Base-by-base conservation (phyloP, 2,113 vertebrate genomes). In the Tetrax tetrax region DNA sequence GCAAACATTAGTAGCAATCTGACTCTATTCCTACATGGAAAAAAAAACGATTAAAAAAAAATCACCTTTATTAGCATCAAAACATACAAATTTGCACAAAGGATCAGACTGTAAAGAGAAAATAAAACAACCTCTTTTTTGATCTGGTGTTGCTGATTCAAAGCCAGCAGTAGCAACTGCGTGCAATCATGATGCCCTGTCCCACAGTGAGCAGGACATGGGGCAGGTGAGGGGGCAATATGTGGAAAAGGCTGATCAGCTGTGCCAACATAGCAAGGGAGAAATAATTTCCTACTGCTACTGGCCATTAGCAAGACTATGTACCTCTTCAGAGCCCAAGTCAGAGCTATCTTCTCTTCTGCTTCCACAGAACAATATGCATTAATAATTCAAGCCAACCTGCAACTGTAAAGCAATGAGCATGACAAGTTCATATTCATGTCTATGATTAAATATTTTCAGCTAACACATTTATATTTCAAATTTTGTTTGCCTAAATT, bases 401-500 rank as follows among this genome's bases (percentile, higher is more conserved):
- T 64, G n/a, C 28, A 86, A 69, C 41, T 27, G 23, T n/a, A 83
- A 95, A 83, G 76, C 47, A 88, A 80, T 15, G 35, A 86, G 59
- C 25, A 56, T 8, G 51, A 2, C 71, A 83, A 83, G 92, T 87
- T 90, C 71, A 47, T 33, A 75, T 38, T 69, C 48, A 25, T 56
- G 64, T 79, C 48, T 66, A 10, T n/a, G 86, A 80, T 95, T 89
- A 93, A 96, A 54, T 94, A 92, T 88, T 90, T 97, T 65, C 61
- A 80, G 57, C 83, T 83, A 93, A 74, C 78, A 72, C 41, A 68
- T 59, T 86, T 61, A 45, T 86, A 86, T 65, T 94, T 82, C 89
- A 87, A 86, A 81, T 89, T 96, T 94, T 87, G 57, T 83, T 96
- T 92, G 78, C 85, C 59, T 89, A 89, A 93, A 95, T 61, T 87